Base-by-base conservation (phyloP, 2,797 vertebrate genomes). In the Naso thynnoides region DNA sequence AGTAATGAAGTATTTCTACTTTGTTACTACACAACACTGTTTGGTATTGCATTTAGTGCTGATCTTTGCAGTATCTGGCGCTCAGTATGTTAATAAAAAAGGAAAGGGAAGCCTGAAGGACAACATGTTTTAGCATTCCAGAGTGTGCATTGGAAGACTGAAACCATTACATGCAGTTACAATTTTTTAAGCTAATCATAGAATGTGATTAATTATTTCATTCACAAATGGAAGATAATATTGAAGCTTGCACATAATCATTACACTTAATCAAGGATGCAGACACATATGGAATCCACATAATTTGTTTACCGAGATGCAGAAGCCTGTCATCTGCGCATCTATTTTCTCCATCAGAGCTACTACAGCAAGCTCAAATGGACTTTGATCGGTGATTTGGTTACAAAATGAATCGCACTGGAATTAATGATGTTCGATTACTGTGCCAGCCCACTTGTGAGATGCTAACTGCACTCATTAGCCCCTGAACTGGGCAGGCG, bases 371-470 rank as follows among this genome's bases (percentile, higher is more conserved):
- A 49, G 60, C 70, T 76, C 56, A 65, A 79, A 85, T 78, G 62
- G 70, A 86, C 83, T 91, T 85, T 90, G 86, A 90, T 87, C 78
- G 65, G 84, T 81, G 78, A 88, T 91, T 88, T 87, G 83, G 81
- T 79, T 87, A 86, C 83, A 81, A 80, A 91, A 90, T 89, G 84
- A 93, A 88, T 86, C 19, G 41, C 82, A 4, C 11, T 70, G 78
- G 81, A 86, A 84, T 90, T 89, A 91, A 91, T 91, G 88, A 73
- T 68, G 83, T 91, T 93, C 87, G 89, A 92, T 92, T 86, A 72
- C 78, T 9, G 26, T 27, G 76, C 78, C 55, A 76, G 76, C 74
- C 79, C 83, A 83, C 86, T 80, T 81, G 83, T 76, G 86, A 83
- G 75, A 91, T 79, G 84, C 89, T 90, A 92, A 92, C 86, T 79